Evolutionary conservation across 2,113 vertebrate species (phyloP), one percentile per base, ranked within the genome.

Genomic region (Etheostoma cragini): DNA sequence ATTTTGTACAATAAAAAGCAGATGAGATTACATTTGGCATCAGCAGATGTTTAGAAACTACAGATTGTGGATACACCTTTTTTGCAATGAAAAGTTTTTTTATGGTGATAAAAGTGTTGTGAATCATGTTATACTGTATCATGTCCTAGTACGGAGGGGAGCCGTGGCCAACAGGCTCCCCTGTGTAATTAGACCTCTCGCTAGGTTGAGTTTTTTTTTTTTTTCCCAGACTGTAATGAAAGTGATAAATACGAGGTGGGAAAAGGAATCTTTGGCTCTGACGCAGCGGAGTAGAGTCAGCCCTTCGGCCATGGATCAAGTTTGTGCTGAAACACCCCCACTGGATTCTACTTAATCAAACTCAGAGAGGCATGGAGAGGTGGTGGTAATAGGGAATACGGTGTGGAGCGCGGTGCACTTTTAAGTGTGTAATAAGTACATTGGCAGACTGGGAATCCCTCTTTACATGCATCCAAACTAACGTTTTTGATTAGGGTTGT

Each of bases 271-370:
- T 76, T 72, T 82, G 77, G 73, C 47, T 87, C 60, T 79, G 73
- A 77, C 19, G 50, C 53, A 24, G 58, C 73, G 62, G 56, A 72
- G 56, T 47, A 22, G 72, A 88, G 73, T 86, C 70, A 68, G 84
- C 80, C 80, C 76, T 73, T 82, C 45, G 56, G 85, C 72, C 68
- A 72, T 90, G 85, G 82, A 88, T 87, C 73, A 85, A 72, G 82
- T 72, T 80, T 78, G 69, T 82, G 78, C 75, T 78, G 45, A 81
- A 85, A 84, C 80, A 78, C 70, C 52, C 76, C 65, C 64, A 58
- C 69, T 65, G 85, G 75, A 81, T 69, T 82, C 38, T 57, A 68
- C 52, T 84, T 79, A 80, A 84, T 92, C 76, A 90, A 74, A 86
- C 70, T 79, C 49, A 33, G 56, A 75, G 76, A 50, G 38, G 78